Evolutionary conservation across 2,888 invertebrate genomes (phyloP).

Genomic region (Rosalia funebris): DNA sequence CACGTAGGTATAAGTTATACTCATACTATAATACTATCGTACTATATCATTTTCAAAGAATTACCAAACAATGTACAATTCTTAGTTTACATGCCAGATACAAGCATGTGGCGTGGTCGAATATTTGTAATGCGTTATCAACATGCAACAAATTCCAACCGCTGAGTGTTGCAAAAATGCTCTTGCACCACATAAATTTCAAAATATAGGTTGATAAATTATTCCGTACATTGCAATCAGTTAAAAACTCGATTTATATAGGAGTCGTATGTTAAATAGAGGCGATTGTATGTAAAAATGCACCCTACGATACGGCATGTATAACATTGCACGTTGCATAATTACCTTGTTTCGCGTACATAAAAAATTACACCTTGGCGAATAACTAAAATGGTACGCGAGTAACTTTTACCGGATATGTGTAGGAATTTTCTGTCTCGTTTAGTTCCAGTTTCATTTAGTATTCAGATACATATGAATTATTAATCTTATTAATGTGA

Average conservation of each 20-base stretch:
- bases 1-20: too few relatives aligned
- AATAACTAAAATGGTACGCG: constrained; percentile 29
- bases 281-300: constrained; percentile 21
- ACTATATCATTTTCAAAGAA: too few relatives aligned
- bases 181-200: background rate
- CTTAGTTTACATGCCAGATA: too few relatives aligned
- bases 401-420: constrained; percentile 45
- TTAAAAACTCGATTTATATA: constrained; percentile 3
- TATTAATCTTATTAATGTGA: constrained; percentile 10
- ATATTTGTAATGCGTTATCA: too few relatives aligned
- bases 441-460: constrained; percentile 4
- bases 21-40: too few relatives aligned
- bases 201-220: constrained; percentile 2
- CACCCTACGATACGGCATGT: constrained; percentile 11
- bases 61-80: too few relatives aligned
- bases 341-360: background rate
- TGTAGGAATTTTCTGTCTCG: constrained; percentile 37
- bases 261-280: constrained; percentile 9
- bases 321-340: constrained; percentile 14
- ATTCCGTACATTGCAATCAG: constrained; percentile 15
- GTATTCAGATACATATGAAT: constrained; percentile 15
- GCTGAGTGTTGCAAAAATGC: background rate
- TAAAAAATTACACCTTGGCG: constrained; percentile 32
- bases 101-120: too few relatives aligned
- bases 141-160: background rate